A percentile compares a stretch with the other conserved stretches of the same genome.
Evolutionary conservation across 2,797 vertebrate species (phyloP).

Genomic region (Fratercula arctica): DNA sequence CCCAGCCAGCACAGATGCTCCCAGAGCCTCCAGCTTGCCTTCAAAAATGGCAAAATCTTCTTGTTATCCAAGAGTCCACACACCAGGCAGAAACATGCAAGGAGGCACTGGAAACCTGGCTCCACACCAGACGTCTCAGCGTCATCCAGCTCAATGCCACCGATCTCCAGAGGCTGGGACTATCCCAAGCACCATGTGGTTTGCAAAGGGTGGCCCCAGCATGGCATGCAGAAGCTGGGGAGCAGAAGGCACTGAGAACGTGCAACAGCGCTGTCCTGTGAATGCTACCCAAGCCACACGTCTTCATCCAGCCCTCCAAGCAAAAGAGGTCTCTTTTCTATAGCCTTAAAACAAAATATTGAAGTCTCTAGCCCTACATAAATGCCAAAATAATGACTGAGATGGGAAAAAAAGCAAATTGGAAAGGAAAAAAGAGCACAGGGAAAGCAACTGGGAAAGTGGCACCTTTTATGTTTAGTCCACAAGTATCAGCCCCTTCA

Average conservation of each 20-base stretch:
- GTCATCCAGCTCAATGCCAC: neutral
- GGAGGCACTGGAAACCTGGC: neutral
- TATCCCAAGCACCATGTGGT: neutral
- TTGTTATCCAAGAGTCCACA: neutral
- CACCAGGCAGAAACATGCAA: neutral
- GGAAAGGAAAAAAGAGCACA: neutral
- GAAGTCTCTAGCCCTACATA: neutral
- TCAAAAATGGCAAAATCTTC: neutral
- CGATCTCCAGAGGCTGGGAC: neutral
- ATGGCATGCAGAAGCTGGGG: fast-evolving
- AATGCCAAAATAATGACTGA: neutral
- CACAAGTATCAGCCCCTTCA: neutral
- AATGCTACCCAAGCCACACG: neutral
- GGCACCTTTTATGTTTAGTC: neutral
- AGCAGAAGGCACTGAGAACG: neutral
- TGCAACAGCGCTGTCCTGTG: fast-evolving
- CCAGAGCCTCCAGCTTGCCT: neutral
- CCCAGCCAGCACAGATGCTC: neutral
- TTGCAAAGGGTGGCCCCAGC: neutral
- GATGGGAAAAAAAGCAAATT: neutral
- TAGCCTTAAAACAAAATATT: neutral
- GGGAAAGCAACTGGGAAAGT: neutral
- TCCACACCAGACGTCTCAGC: neutral
- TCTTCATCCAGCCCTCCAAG: neutral
- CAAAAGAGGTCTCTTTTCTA: neutral